Base-by-base conservation (phyloP, 2,888 invertebrate genomes). In the Philereme transversata region DNA sequence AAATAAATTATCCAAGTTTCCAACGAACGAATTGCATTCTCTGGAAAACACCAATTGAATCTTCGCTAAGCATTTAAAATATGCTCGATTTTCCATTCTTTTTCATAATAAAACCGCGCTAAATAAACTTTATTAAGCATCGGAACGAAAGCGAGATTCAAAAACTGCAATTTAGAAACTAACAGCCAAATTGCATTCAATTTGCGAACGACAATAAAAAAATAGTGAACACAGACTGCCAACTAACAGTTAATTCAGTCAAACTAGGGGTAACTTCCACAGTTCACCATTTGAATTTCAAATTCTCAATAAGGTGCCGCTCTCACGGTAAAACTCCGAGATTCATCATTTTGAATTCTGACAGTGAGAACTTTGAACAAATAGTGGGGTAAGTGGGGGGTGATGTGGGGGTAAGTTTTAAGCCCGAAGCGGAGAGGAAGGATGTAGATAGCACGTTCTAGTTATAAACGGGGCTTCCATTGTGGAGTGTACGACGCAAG, bases 281-380 rank as follows among this genome's bases (percentile, higher is more conserved):
- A 57, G 54, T 64, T 63, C 61, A 38, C 65, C 65, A 85, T 85
- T 82, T 84, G 78, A 79, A 84, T 72, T 85, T 83, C 84, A 82
- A 82, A 85, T 83, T 67, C 64, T 63, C 74, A 76, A 77, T 82
- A 79, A 79, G 78, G 80, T 76, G 73, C 62, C 68, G 71, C 70
- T 75, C 71, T 68, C 68, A 69, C 70, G 74, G 70, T 77, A 67
- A 62, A 68, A 67, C 67, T 68, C 65, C 51, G 45, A 51, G 50
- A 61, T 67, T 70, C 70, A 68, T 72, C 72, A 75, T 73, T 77
- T 72, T 65, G 69, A 68, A 77, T 76, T 74, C 72, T 75, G 68
- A 59, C 65, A 66, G 62, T 57, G 67, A 51, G 51, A 65, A 74
- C 60, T 71, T 69, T 55, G 69, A 67, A 72, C 72, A 75, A 77